Evolutionary conservation across 2,797 vertebrate species (phyloP), one percentile per base, ranked within the genome.

Genomic region (Apogon hyalosoma): DNA sequence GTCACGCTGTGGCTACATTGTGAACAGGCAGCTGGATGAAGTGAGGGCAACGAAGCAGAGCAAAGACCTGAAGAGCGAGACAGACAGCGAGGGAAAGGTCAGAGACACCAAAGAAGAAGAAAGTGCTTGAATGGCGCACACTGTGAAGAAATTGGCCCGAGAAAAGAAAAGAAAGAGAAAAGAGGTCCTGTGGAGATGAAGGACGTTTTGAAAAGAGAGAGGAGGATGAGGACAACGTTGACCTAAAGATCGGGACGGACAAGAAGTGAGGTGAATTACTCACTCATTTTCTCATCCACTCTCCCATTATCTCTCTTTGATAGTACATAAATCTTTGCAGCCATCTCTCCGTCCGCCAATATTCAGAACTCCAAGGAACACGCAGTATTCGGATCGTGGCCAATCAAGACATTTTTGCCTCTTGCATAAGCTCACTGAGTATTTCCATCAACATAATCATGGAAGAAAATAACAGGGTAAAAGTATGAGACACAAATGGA

Each of bases 1-100:
- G 92, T 92, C 90, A 90, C 38, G 41, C 66, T 83, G 90, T 69
- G 80, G 84, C 84, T 75, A 77, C 80, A 86, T 77, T 78, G 79
- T 82, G 80, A 84, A 78, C 77, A 63, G 72, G 63, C 66, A 68
- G 82, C 56, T 62, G 74, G 84, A 78, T 75, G 84, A 84, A 86
- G 80, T 69, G 67, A 28, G 73, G 56, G 70, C 54, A 56, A 71
- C 61, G 58, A 79, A 70, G 83, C 73, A 45, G 36, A 68, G 78
- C 61, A 80, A 79, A 76, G 73, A 74, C 51, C 47, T 11, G 24
- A 31, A 60, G 69, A 54, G 41, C 63, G 45, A 49, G 50, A 61
- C 19, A 64, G 38, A 59, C 51, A 43, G 51, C 58, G 46, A 48
- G 36, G 42, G 60, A 89, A 88, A 90, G 90, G 89, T 90, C 88